phyloP scores from a whole-genome alignment of 64 coral and sea anemone genomes.

The Astreopora myriophthalma region DNA sequence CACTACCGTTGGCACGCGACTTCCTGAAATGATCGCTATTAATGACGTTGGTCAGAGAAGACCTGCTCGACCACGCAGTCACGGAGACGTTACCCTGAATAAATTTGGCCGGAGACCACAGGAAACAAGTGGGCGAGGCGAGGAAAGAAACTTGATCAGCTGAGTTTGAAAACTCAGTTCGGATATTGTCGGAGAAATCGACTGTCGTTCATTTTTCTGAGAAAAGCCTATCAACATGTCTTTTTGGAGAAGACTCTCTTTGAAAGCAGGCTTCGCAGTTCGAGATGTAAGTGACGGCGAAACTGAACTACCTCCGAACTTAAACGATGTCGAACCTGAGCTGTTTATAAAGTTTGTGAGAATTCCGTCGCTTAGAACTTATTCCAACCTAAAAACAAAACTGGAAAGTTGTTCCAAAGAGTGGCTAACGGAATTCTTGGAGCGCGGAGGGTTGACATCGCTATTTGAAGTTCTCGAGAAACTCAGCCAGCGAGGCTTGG shows the following conservation, averaged over 20 bases:
- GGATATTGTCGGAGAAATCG: background rate
- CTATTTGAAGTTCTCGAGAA: conserved; percentile 87
- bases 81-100: background rate
- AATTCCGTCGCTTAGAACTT: conserved; percentile 88
- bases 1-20: too few relatives aligned
- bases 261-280: background rate
- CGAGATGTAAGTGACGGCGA: conserved; percentile 16
- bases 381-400: conserved; percentile 72
- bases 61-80: background rate
- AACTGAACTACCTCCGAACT: conserved; percentile 8
- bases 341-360: conserved; percentile 85
- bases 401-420: conserved; percentile 60
- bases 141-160: background rate
- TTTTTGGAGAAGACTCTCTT: background rate
- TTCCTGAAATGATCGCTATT: too few relatives aligned
- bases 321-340: conserved; percentile 84
- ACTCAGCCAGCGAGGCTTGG: conserved; percentile 63
- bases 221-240: background rate
- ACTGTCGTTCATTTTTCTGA: background rate
- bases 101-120: background rate
- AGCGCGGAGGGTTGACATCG: conserved; percentile 55
- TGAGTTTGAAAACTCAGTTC: too few relatives aligned
- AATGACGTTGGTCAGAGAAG: background rate
- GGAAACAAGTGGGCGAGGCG: background rate
- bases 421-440: conserved; percentile 83